These are phyloP conservation scores for Sinohyriopsis cumingii DNA, from an alignment of 2,888 invertebrate species.

Conservation along the genomic window DNA sequence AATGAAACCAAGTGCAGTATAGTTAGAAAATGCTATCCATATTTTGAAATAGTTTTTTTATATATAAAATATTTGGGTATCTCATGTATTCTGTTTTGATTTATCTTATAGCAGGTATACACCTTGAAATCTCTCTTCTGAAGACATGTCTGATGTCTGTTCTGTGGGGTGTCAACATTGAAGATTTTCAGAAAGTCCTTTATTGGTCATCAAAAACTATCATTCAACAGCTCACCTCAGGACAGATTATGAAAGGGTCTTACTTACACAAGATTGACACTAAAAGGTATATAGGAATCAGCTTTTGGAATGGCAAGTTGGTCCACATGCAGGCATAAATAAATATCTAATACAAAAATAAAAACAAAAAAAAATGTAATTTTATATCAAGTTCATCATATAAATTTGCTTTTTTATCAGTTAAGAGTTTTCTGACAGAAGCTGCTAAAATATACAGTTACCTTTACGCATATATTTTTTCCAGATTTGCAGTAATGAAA, in stretches of 20 bases:
- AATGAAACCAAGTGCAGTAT: no score
- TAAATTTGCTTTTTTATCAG: no score
- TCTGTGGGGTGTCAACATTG: slow-evolving; percentile 45
- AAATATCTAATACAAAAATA: no score
- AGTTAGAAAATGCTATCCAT: background rate
- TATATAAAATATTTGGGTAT: background rate
- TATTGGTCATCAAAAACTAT: slow-evolving; percentile 27
- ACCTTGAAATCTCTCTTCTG: slow-evolving; percentile 31
- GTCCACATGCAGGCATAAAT: no score
- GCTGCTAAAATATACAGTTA: no score
- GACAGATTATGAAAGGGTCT: slow-evolving; percentile 24
- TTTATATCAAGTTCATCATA: no score
- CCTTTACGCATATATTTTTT: no score
- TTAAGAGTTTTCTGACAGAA: no score
- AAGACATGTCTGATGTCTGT: slow-evolving; percentile 24
- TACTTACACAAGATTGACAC: slow-evolving; percentile 15
- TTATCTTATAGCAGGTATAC: slow-evolving; percentile 33
- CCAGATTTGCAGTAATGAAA: no score
- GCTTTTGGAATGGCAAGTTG: no score
- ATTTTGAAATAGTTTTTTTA: background rate
- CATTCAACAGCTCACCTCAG: slow-evolving; percentile 9
- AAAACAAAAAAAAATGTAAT: no score
- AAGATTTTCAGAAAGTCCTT: slow-evolving; percentile 40
- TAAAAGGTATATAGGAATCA: slow-evolving; percentile 18
- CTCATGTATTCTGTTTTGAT: background rate